phyloP scores from a whole-genome alignment of 2,888 invertebrate genomes.

The Sericinus montela region DNA sequence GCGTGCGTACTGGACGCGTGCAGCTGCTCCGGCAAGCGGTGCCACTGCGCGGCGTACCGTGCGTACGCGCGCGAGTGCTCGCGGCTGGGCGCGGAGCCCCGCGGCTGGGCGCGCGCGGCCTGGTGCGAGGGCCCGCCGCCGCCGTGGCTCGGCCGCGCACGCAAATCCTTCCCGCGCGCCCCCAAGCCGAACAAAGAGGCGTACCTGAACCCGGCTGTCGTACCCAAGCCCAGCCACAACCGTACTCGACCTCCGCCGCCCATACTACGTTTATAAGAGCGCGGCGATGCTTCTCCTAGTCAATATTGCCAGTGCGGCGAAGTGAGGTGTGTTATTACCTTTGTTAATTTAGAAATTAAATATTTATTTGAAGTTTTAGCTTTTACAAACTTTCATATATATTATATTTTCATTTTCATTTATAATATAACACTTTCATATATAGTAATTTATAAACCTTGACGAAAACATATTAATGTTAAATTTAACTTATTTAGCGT shows the following conservation, averaged over 20 bases:
- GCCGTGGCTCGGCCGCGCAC: slow-evolving; percentile 54
- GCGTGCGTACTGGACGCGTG: slow-evolving; percentile 94
- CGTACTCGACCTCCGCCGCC: slow-evolving; percentile 69
- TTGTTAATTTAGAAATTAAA: not conserved
- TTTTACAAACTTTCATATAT: too few species aligned
- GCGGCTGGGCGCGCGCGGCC: slow-evolving; percentile 85
- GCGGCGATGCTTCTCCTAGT: slow-evolving; percentile 58
- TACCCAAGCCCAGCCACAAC: slow-evolving; percentile 52
- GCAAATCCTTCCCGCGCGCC: slow-evolving; percentile 31
- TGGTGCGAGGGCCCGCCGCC: slow-evolving; percentile 79
- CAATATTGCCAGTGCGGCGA: slow-evolving; percentile 66
- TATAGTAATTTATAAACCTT: too few species aligned
- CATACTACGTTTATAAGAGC: slow-evolving; percentile 50
- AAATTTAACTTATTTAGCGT: too few species aligned
- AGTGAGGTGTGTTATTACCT: slow-evolving; percentile 49
- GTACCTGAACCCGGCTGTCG: slow-evolving; percentile 45
- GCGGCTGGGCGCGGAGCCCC: slow-evolving; percentile 84
- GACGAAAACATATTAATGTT: too few species aligned
- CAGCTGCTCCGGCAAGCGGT: slow-evolving; percentile 88
- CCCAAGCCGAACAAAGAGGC: slow-evolving; percentile 30
- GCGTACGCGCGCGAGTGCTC: slow-evolving; percentile 94
- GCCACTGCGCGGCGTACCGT: slow-evolving; percentile 93
- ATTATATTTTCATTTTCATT: too few species aligned
- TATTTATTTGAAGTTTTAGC: too few species aligned
- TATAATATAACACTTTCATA: too few species aligned